Base-by-base conservation (phyloP, 2,113 vertebrate species). In the Xiphorhynchus elegans region DNA sequence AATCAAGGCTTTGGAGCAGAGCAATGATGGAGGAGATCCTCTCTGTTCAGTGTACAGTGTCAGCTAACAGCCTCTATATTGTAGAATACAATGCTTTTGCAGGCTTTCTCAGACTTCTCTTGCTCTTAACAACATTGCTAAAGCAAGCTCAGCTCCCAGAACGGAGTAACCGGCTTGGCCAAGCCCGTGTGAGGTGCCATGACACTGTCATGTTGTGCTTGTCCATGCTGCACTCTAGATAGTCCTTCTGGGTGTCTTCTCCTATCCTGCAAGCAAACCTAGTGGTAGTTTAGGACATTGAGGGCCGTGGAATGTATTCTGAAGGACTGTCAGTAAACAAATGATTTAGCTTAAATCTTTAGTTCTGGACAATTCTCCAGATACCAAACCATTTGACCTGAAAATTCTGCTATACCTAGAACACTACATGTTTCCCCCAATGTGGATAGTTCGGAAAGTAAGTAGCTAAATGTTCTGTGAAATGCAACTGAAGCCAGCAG, bases 241-340 rank as follows among this genome's bases (percentile, higher is more conserved):
- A 81, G 8, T 1, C 5, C 4, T 62, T 52, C 31, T 73, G 12
- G 11, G 4, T 68, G 20, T 56, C n/a, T 68, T 79, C 39, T 81
- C 35, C 6, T 16, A n/a, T 35, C 28, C 33, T 15, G 0, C 33
- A 13, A 35, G 29, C 9, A 78, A 87, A 58, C 21, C 13, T 18
- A 11, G 8, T 42, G 15, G 8, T 35, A 25, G 2, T 50, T 62
- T 52, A 49, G 33, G n/a, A 37, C 4, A 13, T 4, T 26, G 33
- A 4, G 6, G 11, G 11, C 37, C 46, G 0, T 0, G 16, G 3
- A 4, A 16, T 29, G 2, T 49, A 11, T 74, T 90, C 15, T 68
- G 26, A 21, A 58, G 2, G 18, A 46, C 53, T 75, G 39, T 5
- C 25, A 46, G 33, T n/a, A 8, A 21, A 33, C 17, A 81, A 79